A percentile compares a stretch with the other conserved stretches of the same genome.
Conservation (phyloP, 2,888 invertebrate species). For the Pseudanteris insignis region DNA sequence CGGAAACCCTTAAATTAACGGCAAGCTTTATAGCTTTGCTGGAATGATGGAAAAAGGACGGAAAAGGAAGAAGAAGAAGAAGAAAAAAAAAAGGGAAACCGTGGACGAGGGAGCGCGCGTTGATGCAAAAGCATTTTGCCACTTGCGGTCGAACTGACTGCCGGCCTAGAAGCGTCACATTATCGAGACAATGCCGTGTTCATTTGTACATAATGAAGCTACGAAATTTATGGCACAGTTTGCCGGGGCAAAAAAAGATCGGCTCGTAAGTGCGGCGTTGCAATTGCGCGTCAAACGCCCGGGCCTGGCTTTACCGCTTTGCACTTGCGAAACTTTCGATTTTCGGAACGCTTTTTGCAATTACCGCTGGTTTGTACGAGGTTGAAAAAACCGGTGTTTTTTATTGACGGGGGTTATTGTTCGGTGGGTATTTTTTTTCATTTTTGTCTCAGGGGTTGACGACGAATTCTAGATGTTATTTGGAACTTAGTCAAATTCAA, state of each 20-base stretch:
- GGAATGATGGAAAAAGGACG: slow-evolving; percentile 18
- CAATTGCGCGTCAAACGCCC: no score
- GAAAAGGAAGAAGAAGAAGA: background rate
- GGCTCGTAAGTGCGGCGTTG: background rate
- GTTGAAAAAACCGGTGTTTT: background rate
- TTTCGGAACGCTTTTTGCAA: background rate
- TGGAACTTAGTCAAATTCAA: no score
- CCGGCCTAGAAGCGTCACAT: slow-evolving; percentile 12
- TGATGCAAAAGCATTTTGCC: no score
- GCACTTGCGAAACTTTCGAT: no score
- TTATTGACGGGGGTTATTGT: no score
- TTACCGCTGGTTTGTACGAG: background rate
- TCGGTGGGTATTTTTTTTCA: no score
- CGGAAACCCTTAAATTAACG: slow-evolving; percentile 44
- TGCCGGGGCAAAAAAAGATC: slow-evolving; percentile 15
- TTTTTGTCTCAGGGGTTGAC: no score
- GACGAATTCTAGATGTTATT: no score
- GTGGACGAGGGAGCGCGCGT: no score
- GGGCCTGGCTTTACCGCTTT: no score
- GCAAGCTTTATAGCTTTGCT: slow-evolving; percentile 42
- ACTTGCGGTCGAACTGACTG: no score
- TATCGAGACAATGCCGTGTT: slow-evolving; percentile 35
- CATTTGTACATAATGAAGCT: slow-evolving; percentile 42
- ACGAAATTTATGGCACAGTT: slow-evolving; percentile 35
- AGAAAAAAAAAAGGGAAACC: slow-evolving; percentile 18